Evolutionary conservation across 2,797 vertebrate species (phyloP).

Genomic region (Trachops cirrhosus): DNA sequence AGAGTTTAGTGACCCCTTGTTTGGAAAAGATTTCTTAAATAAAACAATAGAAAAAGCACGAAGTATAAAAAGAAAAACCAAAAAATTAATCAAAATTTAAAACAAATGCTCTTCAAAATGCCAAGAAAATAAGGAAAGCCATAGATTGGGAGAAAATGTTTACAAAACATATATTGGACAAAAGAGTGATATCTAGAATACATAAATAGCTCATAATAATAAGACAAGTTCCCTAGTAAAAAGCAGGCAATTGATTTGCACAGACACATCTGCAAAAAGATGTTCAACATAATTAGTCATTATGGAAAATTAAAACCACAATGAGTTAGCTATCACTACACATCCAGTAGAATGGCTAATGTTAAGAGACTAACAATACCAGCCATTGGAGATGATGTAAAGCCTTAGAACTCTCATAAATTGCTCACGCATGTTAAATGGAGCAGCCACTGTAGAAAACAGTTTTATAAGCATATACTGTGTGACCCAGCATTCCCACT

Average conservation of each 20-base stretch:
- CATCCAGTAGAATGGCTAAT: not conserved
- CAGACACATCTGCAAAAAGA: not conserved
- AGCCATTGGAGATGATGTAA: not conserved
- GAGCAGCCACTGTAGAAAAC: not conserved
- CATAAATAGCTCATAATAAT: not conserved
- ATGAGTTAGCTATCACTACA: not conserved
- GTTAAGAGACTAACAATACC: not conserved
- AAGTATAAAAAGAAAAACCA: not conserved
- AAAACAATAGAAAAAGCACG: not conserved
- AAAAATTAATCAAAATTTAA: not conserved
- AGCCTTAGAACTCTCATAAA: not conserved
- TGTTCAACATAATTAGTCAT: not conserved
- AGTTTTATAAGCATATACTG: not conserved
- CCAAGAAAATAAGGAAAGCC: not conserved
- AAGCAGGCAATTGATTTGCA: not conserved
- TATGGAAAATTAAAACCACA: not conserved
- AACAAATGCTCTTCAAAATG: not conserved
- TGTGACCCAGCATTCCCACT: not conserved
- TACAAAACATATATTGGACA: not conserved
- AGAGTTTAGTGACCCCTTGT: not conserved
- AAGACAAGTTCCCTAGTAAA: not conserved
- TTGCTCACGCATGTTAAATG: not conserved
- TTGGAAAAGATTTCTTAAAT: constrained; percentile 5
- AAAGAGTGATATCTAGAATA: not conserved
- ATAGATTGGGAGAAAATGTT: not conserved